phyloP scores from a whole-genome alignment of 2,797 vertebrate genomes.

The Triplophysa bombifrons region DNA sequence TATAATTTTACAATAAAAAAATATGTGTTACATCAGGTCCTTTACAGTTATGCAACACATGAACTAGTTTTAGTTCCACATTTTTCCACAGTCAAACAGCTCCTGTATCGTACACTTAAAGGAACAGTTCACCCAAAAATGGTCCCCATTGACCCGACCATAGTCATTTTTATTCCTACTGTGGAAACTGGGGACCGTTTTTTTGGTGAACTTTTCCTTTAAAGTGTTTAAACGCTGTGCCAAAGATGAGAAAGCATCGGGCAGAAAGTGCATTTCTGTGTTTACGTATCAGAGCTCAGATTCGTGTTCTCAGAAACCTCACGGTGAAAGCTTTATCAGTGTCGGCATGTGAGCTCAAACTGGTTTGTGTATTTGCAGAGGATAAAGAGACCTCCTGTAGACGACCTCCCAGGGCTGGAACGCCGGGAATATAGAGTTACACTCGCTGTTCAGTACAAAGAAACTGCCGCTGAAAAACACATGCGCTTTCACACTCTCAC shows the following conservation, averaged over 20 bases:
- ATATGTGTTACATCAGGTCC: too few species aligned
- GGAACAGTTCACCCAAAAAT: too few species aligned
- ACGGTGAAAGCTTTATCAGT: constrained; percentile 5
- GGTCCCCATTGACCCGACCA: too few species aligned
- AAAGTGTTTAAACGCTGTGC: background rate
- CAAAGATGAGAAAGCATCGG: background rate
- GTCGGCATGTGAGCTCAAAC: constrained; percentile 3
- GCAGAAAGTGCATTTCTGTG: constrained; percentile 32
- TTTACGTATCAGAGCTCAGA: constrained; percentile 9
- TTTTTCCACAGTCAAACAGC: too few species aligned
- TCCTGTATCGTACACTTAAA: too few species aligned
- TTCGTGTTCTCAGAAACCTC: constrained; percentile 25
- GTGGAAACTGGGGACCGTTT: too few species aligned
- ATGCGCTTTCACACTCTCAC: constrained; percentile 38
- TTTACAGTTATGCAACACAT: too few species aligned
- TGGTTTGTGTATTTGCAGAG: constrained; percentile 48
- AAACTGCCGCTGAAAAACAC: constrained; percentile 45
- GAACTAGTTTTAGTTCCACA: background rate
- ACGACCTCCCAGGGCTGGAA: constrained; percentile 74
- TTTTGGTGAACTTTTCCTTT: too few species aligned
- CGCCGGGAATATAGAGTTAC: constrained; percentile 74
- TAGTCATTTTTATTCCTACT: too few species aligned
- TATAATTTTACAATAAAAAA: too few species aligned
- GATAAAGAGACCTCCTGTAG: constrained; percentile 70
- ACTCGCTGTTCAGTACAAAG: constrained; percentile 58